Conservation (phyloP, 1,140 invertebrate genomes). For the Diorhabda carinulata region DNA sequence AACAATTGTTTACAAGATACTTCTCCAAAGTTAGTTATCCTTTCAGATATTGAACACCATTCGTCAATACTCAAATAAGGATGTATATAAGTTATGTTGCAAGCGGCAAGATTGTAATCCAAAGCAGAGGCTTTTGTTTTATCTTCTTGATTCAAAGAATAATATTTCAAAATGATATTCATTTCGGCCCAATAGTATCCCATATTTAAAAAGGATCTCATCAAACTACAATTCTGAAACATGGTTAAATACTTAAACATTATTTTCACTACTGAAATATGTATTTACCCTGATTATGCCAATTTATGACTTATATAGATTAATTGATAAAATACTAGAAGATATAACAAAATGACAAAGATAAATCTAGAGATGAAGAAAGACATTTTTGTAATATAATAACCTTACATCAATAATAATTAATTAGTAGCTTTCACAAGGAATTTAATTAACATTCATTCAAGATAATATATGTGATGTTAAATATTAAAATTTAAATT, state of each 20-base stretch:
- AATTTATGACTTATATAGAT: too few species aligned
- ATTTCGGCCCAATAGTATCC: slow-evolving; percentile 43
- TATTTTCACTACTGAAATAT: too few species aligned
- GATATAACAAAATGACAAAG: too few species aligned
- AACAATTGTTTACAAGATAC: slow-evolving; percentile 39
- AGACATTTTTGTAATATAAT: too few species aligned
- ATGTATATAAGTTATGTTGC: slow-evolving; percentile 41
- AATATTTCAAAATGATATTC: slow-evolving; percentile 37
- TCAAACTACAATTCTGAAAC: slow-evolving; percentile 41
- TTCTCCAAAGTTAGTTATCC: slow-evolving; percentile 46
- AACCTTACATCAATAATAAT: too few species aligned
- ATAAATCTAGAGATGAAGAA: too few species aligned
- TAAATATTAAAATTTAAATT: too few species aligned
- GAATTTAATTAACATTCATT: too few species aligned
- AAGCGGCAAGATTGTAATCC: slow-evolving; percentile 30
- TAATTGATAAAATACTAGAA: too few species aligned
- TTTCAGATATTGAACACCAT: slow-evolving; percentile 43
- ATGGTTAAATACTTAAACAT: not conserved
- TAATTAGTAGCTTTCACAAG: too few species aligned
- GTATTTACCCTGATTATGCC: too few species aligned
- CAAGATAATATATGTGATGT: too few species aligned
- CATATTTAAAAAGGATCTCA: slow-evolving; percentile 41
- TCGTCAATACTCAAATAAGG: slow-evolving; percentile 39
- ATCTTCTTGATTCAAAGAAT: slow-evolving; percentile 32
- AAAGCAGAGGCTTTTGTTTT: slow-evolving; percentile 18